Evolutionary conservation across 1,140 invertebrate genomes (phyloP), one percentile per base, ranked within the genome.

Genomic region (Mizuhopecten yessoensis): DNA sequence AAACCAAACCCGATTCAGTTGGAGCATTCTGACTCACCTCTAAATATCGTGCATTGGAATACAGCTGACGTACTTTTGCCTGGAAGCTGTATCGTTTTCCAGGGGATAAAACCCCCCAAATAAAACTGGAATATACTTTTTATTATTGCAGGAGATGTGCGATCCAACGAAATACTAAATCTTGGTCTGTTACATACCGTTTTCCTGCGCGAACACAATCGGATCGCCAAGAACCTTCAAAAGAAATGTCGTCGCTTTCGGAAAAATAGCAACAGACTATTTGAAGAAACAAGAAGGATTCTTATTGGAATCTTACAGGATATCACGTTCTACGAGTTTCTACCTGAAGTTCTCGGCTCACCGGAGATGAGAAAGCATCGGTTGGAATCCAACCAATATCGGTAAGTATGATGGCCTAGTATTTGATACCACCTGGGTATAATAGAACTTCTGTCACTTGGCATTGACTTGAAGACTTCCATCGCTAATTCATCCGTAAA

Each of bases 181-280:
- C 97, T 99, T 3, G 97, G 99, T 33, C 98, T 98, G n/a, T 99
- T 99, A 98, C 99, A 99, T 95, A 99, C 99, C 0, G 97, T 99
- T 89, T 99, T 98, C 98, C 97, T 99, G 96, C 96, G 99, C 34
- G 99, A 99, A 95, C 99, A 99, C 96, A 99, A 99, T 95, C 97
- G 99, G 88, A 97, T 99, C 86, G 99, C 99, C 15, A 97, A 97
- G n/a, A 97, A 97, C 94, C 96, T 99, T 3, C 97, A 97, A 91
- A 96, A 97, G 36, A 75, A 29, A 29, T 75, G 57, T 75, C 96
- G 99, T 13, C 99, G 99, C 97, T 98, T 98, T 0, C 98, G 99
- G 93, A 99, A 99, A 99, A 98, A 98, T 94, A 98, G 99, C 0
- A 99, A 99, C 93, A 98, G 97, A 90, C 95, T 99, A 7, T 99